Evolutionary conservation across 2,888 invertebrate species (phyloP).

Genomic region (Serripes groenlandicus): DNA sequence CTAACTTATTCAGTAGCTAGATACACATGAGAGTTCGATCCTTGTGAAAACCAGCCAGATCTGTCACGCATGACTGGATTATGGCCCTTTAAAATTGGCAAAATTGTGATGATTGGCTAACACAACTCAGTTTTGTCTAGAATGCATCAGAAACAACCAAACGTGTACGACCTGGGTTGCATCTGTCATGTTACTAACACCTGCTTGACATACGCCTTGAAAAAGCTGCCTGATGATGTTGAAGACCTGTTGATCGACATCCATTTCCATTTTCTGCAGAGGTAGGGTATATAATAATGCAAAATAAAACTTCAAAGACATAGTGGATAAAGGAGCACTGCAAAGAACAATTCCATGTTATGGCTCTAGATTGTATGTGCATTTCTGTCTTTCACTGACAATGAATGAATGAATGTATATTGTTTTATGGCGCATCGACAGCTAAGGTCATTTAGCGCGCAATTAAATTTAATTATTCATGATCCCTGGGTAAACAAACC

Average conservation of each 20-base stretch:
- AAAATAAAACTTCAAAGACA: too few relatives aligned
- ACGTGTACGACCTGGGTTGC: conserved; percentile 39
- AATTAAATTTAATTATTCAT: too few relatives aligned
- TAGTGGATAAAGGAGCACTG: too few relatives aligned
- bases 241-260: conserved; percentile 33
- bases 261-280: conserved; percentile 40
- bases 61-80: background rate
- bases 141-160: conserved; percentile 28
- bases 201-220: conserved; percentile 23
- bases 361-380: too few relatives aligned
- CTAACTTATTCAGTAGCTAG: too few relatives aligned
- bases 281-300: too few relatives aligned
- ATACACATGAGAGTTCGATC: background rate
- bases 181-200: conserved; percentile 39
- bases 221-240: conserved; percentile 29
- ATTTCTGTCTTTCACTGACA: too few relatives aligned
- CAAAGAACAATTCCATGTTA: too few relatives aligned
- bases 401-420: too few relatives aligned
- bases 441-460: too few relatives aligned
- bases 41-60: background rate
- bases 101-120: conserved; percentile 43
- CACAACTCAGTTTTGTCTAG: conserved; percentile 45
- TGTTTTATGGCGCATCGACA: too few relatives aligned
- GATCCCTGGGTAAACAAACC: too few relatives aligned
- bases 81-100: background rate